Evolutionary conservation across 2,113 vertebrate species (phyloP).

Genomic region (Tyto alba): DNA sequence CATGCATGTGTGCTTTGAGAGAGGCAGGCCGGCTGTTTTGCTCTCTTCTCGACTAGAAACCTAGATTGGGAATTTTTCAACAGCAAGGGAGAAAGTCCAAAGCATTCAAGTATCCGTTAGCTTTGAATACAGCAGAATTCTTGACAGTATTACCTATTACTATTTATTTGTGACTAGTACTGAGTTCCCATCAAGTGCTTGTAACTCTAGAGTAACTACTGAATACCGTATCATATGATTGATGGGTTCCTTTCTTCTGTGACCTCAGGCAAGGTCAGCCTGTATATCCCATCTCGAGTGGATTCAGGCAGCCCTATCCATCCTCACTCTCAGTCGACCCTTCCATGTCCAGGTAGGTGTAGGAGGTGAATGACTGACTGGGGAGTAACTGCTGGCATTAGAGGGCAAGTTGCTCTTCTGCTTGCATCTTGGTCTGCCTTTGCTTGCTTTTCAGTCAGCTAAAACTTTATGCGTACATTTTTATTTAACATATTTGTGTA

Average conservation of each 20-base stretch:
- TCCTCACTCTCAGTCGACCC: constrained; percentile 81
- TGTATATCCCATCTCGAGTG: constrained; percentile 82
- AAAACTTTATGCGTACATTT: constrained; percentile 42
- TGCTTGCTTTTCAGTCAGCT: constrained; percentile 72
- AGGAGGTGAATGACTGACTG: constrained; percentile 60
- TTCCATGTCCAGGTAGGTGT: constrained; percentile 82
- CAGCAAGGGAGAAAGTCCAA: not conserved
- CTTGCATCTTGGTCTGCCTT: constrained; percentile 68
- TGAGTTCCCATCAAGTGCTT: constrained; percentile 46
- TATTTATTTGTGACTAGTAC: not conserved
- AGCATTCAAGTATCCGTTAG: not conserved
- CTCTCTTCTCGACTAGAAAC: not conserved
- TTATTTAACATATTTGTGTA: constrained; percentile 53
- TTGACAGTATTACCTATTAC: not conserved
- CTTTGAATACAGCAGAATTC: not conserved
- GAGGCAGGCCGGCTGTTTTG: not conserved
- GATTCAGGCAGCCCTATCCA: constrained; percentile 82
- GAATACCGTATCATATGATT: constrained; percentile 64
- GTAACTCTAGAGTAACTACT: constrained; percentile 47
- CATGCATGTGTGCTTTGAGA: not conserved
- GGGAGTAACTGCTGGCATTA: constrained; percentile 59
- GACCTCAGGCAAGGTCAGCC: constrained; percentile 85
- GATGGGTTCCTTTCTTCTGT: constrained; percentile 82
- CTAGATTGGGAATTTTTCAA: not conserved
- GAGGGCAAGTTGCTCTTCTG: constrained; percentile 58